Base-by-base conservation (phyloP, 2,797 vertebrate genomes). In the Amphiprion clarkii region DNA sequence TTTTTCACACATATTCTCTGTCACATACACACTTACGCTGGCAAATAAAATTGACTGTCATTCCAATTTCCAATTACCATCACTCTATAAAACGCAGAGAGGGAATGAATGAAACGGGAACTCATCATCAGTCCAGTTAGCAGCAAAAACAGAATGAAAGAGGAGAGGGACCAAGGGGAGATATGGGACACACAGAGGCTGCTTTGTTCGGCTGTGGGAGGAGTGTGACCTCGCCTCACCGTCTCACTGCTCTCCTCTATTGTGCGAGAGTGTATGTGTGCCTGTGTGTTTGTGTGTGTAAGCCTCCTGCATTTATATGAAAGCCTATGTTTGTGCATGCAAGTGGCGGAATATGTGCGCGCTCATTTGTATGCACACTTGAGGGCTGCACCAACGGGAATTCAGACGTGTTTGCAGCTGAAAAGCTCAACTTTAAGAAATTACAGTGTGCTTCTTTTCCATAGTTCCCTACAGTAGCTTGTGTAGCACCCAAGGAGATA, bases 121-220 rank as follows among this genome's bases (percentile, higher is more conserved):
- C 21, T 70, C 82, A 74, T 88, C 84, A 31, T 79, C 82, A 66
- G 76, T 59, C 77, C 76, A 71, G 86, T 85, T 77, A 72, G 74
- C 74, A 74, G 74, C 68, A 81, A 61, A 86, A 72, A 73, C 71
- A 36, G 77, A 72, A 66, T 78, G 63, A 80, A 66, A 76, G 69
- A 71, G 70, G 67, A 81, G 64, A 66, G 55, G 58, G 53, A 61
- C 10, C 84, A 80, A 74, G 81, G 78, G 76, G 80, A 89, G 84
- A 89, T 78, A 72, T 62, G 67, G 71, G 72, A 87, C 68, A 78
- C 81, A 94, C 89, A 94, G 88, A 91, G 87, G 74, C 61, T 55
- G 82, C 87, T 93, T 92, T 94, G 90, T 94, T 92, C 81, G 61
- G 51, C 81, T 77, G 77, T 85, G 82, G 88, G 91, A 87, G 88